Conservation (phyloP, 2,113 vertebrate genomes). For the Etheostoma cragini region DNA sequence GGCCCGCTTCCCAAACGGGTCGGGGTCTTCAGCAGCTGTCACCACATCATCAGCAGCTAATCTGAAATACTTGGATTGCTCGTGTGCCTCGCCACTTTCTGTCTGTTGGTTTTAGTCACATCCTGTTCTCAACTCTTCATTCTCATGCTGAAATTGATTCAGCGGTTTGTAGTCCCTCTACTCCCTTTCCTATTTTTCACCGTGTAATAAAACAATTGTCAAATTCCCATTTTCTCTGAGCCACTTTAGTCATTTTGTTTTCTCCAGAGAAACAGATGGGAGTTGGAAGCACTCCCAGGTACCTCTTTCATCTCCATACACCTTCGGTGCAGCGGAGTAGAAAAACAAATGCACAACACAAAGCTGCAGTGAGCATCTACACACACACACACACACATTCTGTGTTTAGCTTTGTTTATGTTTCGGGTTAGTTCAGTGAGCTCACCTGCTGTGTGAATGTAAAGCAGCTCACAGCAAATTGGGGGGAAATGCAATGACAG, state of each 20-base stretch:
- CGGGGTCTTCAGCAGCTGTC: constrained; percentile 32
- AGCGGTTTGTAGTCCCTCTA: background rate
- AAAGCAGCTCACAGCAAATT: constrained; percentile 9
- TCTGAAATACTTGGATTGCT: background rate
- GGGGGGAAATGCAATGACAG: background rate
- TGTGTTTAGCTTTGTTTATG: constrained; percentile 6
- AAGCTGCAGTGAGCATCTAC: background rate
- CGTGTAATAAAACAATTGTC: background rate
- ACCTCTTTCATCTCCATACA: constrained; percentile 12
- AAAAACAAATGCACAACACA: constrained; percentile 10
- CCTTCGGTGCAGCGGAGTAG: background rate
- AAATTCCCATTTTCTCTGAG: background rate
- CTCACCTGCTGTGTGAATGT: constrained; percentile 34
- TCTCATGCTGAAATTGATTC: background rate
- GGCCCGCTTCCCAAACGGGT: background rate
- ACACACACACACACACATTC: constrained; percentile 18
- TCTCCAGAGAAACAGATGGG: constrained; percentile 1
- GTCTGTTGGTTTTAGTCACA: background rate
- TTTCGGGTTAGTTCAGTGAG: constrained; percentile 11
- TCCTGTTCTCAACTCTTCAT: background rate
- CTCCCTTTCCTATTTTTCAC: background rate
- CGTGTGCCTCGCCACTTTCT: no score
- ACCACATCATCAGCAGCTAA: constrained; percentile 19
- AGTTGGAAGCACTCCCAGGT: background rate
- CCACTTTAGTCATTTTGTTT: background rate